Evolutionary conservation across 1,140 invertebrate species (phyloP).

Genomic region (Stenopsyche tienmushanensis): DNA sequence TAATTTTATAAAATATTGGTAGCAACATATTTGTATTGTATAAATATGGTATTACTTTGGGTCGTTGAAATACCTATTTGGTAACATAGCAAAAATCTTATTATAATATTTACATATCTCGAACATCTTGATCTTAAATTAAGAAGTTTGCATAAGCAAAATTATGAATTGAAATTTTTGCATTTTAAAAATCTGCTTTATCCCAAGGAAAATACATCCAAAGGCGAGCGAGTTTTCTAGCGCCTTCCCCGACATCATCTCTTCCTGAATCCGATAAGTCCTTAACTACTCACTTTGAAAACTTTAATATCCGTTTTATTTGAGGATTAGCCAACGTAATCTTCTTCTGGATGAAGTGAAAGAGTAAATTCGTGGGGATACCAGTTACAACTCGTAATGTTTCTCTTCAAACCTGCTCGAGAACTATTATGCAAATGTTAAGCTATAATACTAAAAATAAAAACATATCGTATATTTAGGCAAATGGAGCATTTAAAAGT

Average conservation of each 20-base stretch:
- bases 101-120: too few species aligned
- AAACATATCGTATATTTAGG: neutral
- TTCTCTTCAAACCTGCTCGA: neutral
- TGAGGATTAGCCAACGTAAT: slow-evolving; percentile 29
- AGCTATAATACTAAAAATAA: neutral
- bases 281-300: slow-evolving; percentile 27
- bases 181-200: too few species aligned
- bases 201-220: too few species aligned
- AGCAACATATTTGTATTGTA: too few species aligned
- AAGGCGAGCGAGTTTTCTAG: too few species aligned
- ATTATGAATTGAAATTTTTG: too few species aligned
- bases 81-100: too few species aligned
- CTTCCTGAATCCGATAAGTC: slow-evolving; percentile 13
- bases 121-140: too few species aligned
- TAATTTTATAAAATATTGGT: too few species aligned
- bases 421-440: neutral
- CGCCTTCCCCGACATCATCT: neutral
- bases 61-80: too few species aligned
- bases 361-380: slow-evolving; percentile 20
- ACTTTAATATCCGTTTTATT: slow-evolving; percentile 39
- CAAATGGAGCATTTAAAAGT: neutral
- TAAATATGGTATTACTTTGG: too few species aligned
- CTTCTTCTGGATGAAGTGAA: slow-evolving; percentile 25
- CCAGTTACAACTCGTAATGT: neutral
- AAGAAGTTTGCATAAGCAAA: too few species aligned